Evolutionary conservation across 1,140 invertebrate species (phyloP), one percentile per base, ranked within the genome.

Genomic region (Marisa cornuarietis): DNA sequence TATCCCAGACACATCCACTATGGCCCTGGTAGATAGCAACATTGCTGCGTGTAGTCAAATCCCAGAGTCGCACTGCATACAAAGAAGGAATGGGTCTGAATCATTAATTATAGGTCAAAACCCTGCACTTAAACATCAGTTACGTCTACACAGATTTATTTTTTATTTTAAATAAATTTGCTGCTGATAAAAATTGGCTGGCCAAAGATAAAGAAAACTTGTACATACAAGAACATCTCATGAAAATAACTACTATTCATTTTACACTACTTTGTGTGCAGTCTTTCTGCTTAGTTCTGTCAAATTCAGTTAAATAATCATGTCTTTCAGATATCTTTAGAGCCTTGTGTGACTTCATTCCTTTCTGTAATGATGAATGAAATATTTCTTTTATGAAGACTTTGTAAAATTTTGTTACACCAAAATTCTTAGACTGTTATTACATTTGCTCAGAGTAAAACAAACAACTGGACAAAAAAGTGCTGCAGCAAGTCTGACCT

Each of bases 1-100:
- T 91, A 89, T 94, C 95, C 95, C 96, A 97, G 65, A 97, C 94
- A n/a, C 96, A 95, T 88, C 95, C 95, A 84, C 94, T 94, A 88
- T 97, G 96, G 63, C 96, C 96, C 83, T 93, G 94, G 90, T 92
- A 93, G 10, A 90, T 78, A 11, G 86, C 87, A 78, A 86, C 76
- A 85, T 90, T 89, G 51, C 84, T 85, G 71, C 84, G 83, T 31
- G 78, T 83, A 72, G 85, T 78, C 79, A 91, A n/a, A 84, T 91
- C 84, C 89, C 91, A 91, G 26, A 90, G 77, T 71, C 90, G 80
- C 65, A 91, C 89, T 86, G 80, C 63, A 85, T 85, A 49, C 13
- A 71, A 52, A 8, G 54, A 71, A 74, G 18, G 9, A 62, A 63
- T 31, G 51, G 62, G 54, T 26, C 16, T 26, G 49, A 2, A 54